Evolutionary conservation across 35 echinoderm and acorn worm species (phyloP).

Genomic region (Lytechinus variegatus): DNA sequence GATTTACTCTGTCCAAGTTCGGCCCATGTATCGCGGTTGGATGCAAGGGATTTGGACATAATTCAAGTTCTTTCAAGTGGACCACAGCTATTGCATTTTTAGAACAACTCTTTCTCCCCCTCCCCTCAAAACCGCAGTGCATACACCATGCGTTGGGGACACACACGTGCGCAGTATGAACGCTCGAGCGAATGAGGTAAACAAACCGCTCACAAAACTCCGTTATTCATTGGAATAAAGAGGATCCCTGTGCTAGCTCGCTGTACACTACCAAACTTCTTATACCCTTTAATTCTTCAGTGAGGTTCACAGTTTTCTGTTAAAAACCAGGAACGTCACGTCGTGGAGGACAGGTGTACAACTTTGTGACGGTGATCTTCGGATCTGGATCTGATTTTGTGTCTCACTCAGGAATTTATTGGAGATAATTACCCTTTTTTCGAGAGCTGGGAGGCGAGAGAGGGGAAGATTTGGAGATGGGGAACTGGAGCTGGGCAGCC

Average conservation of each 20-base stretch:
- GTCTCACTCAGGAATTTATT: not conserved
- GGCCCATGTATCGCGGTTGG: not conserved
- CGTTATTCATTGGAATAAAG: not conserved
- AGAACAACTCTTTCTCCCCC: not conserved
- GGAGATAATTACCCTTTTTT: not conserved
- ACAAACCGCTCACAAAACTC: not conserved
- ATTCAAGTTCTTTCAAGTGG: not conserved
- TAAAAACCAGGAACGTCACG: not conserved
- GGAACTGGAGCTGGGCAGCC: not conserved
- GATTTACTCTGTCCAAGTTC: not conserved
- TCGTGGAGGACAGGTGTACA: not conserved
- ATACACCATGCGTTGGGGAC: not conserved
- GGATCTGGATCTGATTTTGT: not conserved
- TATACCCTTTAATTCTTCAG: not conserved
- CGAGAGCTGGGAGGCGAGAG: not conserved
- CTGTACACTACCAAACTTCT: not conserved
- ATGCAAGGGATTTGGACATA: not conserved
- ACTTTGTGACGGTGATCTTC: not conserved
- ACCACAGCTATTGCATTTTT: not conserved
- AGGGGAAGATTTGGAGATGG: not conserved
- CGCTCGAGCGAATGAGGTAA: slow-evolving; percentile 8
- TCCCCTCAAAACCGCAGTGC: not conserved
- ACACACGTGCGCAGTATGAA: not conserved
- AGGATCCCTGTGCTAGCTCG: not conserved
- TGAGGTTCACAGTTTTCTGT: not conserved